phyloP scores from a whole-genome alignment of 2,113 vertebrate species.

The Ovis aries region DNA sequence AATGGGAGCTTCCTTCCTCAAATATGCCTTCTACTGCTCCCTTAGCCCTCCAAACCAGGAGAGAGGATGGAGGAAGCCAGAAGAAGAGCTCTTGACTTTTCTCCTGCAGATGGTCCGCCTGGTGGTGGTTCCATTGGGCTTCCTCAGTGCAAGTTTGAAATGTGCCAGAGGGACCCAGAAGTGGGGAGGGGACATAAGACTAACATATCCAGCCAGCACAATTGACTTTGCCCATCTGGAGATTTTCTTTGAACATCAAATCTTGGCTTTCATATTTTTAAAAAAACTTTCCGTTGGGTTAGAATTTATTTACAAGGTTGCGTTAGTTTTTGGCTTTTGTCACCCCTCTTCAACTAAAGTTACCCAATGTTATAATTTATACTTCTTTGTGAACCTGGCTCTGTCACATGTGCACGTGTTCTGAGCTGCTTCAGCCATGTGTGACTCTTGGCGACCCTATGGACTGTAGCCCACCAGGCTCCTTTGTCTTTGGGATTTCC shows the following conservation, averaged over 20 bases:
- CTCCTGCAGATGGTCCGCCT: background rate
- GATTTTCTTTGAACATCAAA: background rate
- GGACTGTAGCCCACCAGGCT: background rate
- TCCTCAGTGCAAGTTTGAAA: background rate
- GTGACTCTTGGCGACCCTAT: background rate
- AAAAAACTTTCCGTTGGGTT: background rate
- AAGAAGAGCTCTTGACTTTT: background rate
- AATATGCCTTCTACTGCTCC: too few species aligned
- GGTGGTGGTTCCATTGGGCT: background rate
- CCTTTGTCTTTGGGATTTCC: background rate
- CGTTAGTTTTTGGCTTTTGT: background rate
- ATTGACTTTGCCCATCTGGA: background rate
- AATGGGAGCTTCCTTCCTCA: background rate
- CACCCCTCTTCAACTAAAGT: background rate
- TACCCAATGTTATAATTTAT: background rate
- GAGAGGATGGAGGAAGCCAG: background rate
- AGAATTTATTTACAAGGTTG: background rate
- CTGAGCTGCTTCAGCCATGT: fast-evolving
- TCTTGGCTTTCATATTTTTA: background rate
- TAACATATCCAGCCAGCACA: background rate
- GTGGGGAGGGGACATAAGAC: background rate
- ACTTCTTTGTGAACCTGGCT: background rate
- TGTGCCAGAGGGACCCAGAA: background rate
- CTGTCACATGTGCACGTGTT: fast-evolving
- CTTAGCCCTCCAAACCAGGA: background rate